phyloP scores from a whole-genome alignment of 2,113 vertebrate genomes.

The Heterocephalus glaber region DNA sequence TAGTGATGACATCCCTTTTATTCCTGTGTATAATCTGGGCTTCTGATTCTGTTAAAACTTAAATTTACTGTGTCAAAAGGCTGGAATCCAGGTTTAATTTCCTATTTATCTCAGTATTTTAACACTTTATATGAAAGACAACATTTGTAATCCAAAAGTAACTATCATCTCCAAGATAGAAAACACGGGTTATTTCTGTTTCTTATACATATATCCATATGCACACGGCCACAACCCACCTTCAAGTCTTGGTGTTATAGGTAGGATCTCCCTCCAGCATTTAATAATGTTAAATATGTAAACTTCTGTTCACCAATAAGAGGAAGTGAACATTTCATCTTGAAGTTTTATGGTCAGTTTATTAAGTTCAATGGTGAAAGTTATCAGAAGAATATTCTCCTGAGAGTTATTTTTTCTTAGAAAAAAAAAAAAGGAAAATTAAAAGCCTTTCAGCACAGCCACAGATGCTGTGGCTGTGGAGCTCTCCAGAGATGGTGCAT shows the following conservation, averaged over 20 bases:
- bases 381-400: constrained; percentile 86
- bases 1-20: neutral
- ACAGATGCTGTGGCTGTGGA: neutral
- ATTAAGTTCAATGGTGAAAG: constrained; percentile 83
- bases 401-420: constrained; percentile 81
- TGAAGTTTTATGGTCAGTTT: constrained; percentile 84
- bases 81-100: neutral
- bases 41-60: neutral
- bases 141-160: neutral
- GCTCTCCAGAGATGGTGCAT: no score
- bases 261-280: neutral
- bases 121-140: neutral
- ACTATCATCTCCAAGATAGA: neutral
- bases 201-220: neutral
- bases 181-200: neutral
- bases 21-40: neutral
- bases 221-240: neutral
- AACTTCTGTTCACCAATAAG: constrained; percentile 33
- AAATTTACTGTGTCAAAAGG: neutral
- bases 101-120: no score
- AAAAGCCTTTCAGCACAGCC: constrained; percentile 77
- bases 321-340: constrained; percentile 68
- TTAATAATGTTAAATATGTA: neutral
- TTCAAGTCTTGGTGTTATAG: neutral
- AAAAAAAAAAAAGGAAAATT: constrained; percentile 77